Percentiles rank a stretch among this genome's conserved stretches.
Evolutionary conservation across 2,113 vertebrate species (phyloP).

Genomic region (Poicephalus gulielmi): DNA sequence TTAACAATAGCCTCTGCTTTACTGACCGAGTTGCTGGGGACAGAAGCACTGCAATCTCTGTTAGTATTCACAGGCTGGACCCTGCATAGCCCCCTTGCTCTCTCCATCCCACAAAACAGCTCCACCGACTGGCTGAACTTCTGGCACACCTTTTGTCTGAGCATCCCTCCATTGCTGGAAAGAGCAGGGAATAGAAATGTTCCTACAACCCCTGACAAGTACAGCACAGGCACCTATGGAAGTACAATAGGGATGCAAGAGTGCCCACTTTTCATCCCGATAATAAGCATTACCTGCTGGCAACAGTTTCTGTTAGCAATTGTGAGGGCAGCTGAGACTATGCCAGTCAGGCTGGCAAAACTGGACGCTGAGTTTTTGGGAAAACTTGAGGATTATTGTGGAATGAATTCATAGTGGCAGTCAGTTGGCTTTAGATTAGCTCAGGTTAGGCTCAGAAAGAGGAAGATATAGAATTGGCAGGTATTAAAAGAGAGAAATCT

Average conservation of each 20-base stretch:
- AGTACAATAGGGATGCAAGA: not conserved
- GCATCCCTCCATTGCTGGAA: accelerated
- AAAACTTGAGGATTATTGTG: not conserved
- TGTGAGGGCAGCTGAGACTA: not conserved
- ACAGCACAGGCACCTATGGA: not conserved
- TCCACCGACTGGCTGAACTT: not conserved
- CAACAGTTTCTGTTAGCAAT: not conserved
- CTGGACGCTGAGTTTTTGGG: not conserved
- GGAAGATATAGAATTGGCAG: not conserved
- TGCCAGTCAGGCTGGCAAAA: not conserved
- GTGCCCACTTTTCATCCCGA: not conserved
- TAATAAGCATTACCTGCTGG: not conserved
- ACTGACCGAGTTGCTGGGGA: not conserved
- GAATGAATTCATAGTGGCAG: not conserved
- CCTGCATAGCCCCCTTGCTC: not conserved
- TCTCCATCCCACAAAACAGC: not conserved
- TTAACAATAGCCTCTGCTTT: not conserved
- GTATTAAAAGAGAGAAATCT: not conserved
- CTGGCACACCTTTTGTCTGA: too few relatives aligned
- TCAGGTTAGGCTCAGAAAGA: not conserved
- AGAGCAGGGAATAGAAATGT: not conserved
- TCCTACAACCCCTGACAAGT: not conserved
- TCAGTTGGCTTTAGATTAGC: not conserved
- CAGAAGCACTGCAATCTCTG: not conserved
- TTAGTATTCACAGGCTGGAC: not conserved